Evolutionary conservation across 2,888 invertebrate species (phyloP), one percentile per base, ranked within the genome.

Genomic region (Theodoxus fluviatilis): DNA sequence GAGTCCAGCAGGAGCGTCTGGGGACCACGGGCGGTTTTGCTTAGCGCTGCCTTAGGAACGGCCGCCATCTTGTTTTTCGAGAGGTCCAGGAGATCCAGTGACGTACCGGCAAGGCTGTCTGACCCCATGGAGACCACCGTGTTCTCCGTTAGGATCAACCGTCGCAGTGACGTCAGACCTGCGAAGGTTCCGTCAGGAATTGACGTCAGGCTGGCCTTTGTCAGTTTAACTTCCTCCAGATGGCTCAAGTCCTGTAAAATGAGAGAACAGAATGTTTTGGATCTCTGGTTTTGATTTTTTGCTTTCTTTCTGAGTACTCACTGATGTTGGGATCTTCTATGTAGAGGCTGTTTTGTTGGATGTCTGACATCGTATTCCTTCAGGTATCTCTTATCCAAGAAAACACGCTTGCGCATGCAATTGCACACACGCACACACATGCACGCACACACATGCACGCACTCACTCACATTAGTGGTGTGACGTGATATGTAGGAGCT

Each of bases 71-170:
- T 22, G 59, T 80, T 80, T 2, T 71, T 69, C 7, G 75, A 76
- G 31, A 81, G 59, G 68, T 81, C 76, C 35, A 81, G 31, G 2
- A 52, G 38, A 3, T 73, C 74, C 28, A 79, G 6, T 12, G 70
- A 47, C 12, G 77, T 75, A 52, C 77, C 77, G 6, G 63, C 59
- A 25, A 80, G 71, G 12, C 75, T 69, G 31, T 70, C 69, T 1
- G 61, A 69, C 6, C 74, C 72, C 9, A 80, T 66, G 3, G 52
- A 66, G 28, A 49, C n/a, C 1, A 81, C 71, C 4, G 61, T 63
- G 63, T 80, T 79, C 1, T 33, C 55, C 12, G 75, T 69, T 25
- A 78, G 73, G 59, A 75, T 77, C 15, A 80, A 31, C 2, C 65
- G 64, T 33, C 67, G 67, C 18, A 81, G 73, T 12, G 70, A 63